phyloP scores from a whole-genome alignment of 2,113 vertebrate genomes.

The Leptosomus discolor region DNA sequence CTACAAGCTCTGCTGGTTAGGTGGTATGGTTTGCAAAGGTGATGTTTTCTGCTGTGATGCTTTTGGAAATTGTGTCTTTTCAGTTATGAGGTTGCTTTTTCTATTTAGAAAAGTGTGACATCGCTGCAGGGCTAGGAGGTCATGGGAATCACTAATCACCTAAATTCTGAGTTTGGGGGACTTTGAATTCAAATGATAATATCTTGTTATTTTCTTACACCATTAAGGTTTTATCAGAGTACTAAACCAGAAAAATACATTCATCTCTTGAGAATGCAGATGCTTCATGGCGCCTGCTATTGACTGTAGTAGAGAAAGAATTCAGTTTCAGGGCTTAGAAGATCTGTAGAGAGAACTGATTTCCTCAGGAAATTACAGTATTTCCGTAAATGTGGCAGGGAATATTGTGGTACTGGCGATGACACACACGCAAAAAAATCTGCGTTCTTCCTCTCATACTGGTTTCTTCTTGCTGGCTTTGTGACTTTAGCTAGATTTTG shows the following conservation, averaged over 20 bases:
- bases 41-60: not conserved
- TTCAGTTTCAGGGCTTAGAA: slow-evolving; percentile 17
- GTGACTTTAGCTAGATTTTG: not conserved
- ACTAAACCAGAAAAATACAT: not conserved
- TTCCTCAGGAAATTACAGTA: not conserved
- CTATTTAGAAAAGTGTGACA: not conserved
- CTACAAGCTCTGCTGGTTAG: not conserved
- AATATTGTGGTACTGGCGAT: not conserved
- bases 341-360: not conserved
- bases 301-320: not conserved
- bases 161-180: not conserved
- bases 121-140: not conserved
- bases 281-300: not conserved
- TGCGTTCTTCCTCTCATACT: not conserved
- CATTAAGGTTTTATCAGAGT: not conserved
- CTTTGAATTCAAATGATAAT: not conserved
- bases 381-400: slow-evolving; percentile 4
- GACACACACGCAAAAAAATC: not conserved
- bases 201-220: not conserved
- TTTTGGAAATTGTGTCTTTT: not conserved
- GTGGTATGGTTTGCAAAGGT: not conserved
- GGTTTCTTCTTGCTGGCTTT: not conserved
- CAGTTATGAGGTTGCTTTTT: not conserved
- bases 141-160: not conserved
- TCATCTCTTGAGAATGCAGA: not conserved